Evolutionary conservation across 1,140 invertebrate genomes (phyloP).

Genomic region (Phymastichus coffea): DNA sequence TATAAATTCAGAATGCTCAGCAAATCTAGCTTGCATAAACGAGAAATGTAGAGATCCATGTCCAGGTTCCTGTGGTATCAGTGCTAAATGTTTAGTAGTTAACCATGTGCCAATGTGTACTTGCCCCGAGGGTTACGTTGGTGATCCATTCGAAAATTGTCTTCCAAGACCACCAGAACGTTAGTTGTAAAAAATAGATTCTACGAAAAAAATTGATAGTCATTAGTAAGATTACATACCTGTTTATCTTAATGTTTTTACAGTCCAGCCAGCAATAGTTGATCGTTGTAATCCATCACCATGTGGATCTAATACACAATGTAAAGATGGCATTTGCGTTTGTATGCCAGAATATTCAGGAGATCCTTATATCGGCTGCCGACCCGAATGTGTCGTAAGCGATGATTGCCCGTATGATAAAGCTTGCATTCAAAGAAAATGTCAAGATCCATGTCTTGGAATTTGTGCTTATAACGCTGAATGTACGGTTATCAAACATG

Average conservation of each 20-base stretch:
- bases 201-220: too few relatives aligned
- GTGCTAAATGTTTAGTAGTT: slow-evolving; percentile 56
- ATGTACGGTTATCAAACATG: slow-evolving; percentile 57
- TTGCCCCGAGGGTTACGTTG: slow-evolving; percentile 59
- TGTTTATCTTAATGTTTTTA: too few relatives aligned
- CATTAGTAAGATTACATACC: not conserved
- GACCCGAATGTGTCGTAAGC: slow-evolving; percentile 53
- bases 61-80: slow-evolving; percentile 59
- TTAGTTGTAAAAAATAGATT: too few relatives aligned
- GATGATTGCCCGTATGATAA: slow-evolving; percentile 53
- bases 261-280: slow-evolving; percentile 47
- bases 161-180: slow-evolving; percentile 36
- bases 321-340: slow-evolving; percentile 59
- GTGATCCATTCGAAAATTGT: slow-evolving; percentile 59
- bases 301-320: slow-evolving; percentile 56
- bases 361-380: slow-evolving; percentile 61
- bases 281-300: slow-evolving; percentile 49
- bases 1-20: slow-evolving; percentile 54
- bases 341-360: slow-evolving; percentile 67
- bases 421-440: slow-evolving; percentile 58
- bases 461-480: slow-evolving; percentile 58
- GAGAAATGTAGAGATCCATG: slow-evolving; percentile 62
- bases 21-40: slow-evolving; percentile 55
- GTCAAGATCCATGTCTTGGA: slow-evolving; percentile 57
- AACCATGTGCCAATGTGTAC: slow-evolving; percentile 62